Base-by-base conservation (phyloP, 2,797 vertebrate genomes). In the Bradypodion ventrale region DNA sequence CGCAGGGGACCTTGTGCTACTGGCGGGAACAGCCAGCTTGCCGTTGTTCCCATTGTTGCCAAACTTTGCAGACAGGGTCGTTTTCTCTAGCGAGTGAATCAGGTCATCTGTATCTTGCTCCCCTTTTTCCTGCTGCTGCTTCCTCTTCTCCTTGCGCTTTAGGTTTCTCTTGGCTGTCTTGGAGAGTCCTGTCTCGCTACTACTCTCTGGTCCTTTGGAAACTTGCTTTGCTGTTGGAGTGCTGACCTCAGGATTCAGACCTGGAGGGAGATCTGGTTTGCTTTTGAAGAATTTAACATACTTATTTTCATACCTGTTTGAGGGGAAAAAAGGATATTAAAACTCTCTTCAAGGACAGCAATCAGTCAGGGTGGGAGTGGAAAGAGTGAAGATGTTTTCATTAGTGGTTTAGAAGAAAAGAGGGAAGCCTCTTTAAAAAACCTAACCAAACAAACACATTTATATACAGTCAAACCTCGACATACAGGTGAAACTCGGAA, bases 251-350 rank as follows among this genome's bases (percentile, higher is more conserved):
- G 7, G 96, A 90, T 79, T 97, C 93, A 99, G 92, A 35, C 98
- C 98, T 0, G 98, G 98, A 0, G 98, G 98, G 40, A 99, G 95
- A 44, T 98, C 98, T 0, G 98, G 97, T 94, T 99, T 99, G 93
- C 97, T 97, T 93, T 98, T 98, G 93, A 99, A 99, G 91, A 99
- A 99, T 94, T 99, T 99, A 37, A 99, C 98, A 77, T 97, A 99
- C 87, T 99, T 99, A 94, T 99, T 99, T 95, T 99, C 98, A 83
- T 99, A 99, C 65, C 96, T 96, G 92, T 40, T 74, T 62, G 16
- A 87, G 88, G 94, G 15, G 83, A 85, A 83, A 56, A 4, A 19
- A 4, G 84, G 35, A 59, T 5, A 65, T 86, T 91, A 90, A 85
- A 25, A 74, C 7, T 32, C 56, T 5, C 21, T 66, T 62, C 19